Conservation (phyloP, 92 coral and sea anemone species). For the Palythoa heliodiscus region DNA sequence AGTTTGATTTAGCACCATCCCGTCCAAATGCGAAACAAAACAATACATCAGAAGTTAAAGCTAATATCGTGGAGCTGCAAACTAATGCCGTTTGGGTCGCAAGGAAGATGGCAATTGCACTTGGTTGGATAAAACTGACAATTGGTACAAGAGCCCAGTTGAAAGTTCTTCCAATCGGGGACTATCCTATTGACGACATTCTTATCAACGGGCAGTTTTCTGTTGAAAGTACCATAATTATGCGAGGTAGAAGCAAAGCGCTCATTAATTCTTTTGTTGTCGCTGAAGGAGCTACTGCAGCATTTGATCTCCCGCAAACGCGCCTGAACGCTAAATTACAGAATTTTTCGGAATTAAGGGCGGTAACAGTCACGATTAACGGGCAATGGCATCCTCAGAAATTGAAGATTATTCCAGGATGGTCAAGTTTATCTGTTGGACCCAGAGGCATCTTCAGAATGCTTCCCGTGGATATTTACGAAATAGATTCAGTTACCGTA, state of each 20-base stretch:
- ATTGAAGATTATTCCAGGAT: constrained; percentile 37
- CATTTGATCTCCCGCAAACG: constrained; percentile 25
- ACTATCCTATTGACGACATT: constrained; percentile 14
- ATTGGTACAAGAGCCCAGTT: constrained; percentile 8
- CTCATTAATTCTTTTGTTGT: constrained; percentile 27
- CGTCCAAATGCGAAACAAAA: constrained; percentile 10
- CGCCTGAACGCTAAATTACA: constrained; percentile 17
- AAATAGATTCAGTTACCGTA: constrained; percentile 60
- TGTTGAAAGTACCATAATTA: constrained; percentile 7
- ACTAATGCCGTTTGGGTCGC: constrained; percentile 20
- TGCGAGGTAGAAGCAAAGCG: constrained; percentile 11
- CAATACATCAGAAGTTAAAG: constrained; percentile 20
- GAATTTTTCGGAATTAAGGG: constrained; percentile 23
- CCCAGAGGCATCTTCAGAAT: constrained; percentile 64
- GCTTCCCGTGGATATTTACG: constrained; percentile 64
- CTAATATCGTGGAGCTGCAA: constrained; percentile 15
- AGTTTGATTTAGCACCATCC: constrained; percentile 14
- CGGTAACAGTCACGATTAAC: constrained; percentile 27
- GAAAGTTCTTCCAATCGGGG: constrained; percentile 23
- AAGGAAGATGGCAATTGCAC: constrained; percentile 26
- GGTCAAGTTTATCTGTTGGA: constrained; percentile 71
- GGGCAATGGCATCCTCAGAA: constrained; percentile 27
- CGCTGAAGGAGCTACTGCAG: constrained; percentile 12
- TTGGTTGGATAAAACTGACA: constrained; percentile 35
- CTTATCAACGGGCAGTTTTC: constrained; percentile 26